A percentile compares a stretch with the other conserved stretches of the same genome.
Evolutionary conservation across 2,797 vertebrate genomes (phyloP).

Genomic region (Avahi laniger): DNA sequence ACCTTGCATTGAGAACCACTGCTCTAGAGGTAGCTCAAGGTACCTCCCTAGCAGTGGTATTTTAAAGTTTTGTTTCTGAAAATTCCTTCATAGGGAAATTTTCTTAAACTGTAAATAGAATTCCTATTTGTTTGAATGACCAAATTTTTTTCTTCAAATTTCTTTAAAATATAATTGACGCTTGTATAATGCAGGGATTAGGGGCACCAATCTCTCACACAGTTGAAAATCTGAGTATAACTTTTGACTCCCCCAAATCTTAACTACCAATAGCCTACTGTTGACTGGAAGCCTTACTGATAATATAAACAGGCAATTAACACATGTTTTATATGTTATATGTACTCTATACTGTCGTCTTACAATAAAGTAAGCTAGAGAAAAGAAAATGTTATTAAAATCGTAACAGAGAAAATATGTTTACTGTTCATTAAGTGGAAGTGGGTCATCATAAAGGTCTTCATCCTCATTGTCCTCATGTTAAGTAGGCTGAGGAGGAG

Average conservation of each 20-base stretch:
- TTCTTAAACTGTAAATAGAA: slow-evolving; percentile 28
- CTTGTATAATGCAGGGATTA: neutral
- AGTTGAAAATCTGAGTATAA: neutral
- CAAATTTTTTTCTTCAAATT: neutral
- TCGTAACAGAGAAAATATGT: neutral
- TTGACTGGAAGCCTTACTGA: neutral
- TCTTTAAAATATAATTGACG: slow-evolving; percentile 4
- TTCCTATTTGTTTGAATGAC: neutral
- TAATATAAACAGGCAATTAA: neutral
- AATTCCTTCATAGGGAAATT: neutral
- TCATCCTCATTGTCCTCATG: neutral
- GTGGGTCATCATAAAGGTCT: neutral
- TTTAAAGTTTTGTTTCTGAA: neutral
- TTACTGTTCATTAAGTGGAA: neutral
- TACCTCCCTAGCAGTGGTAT: neutral
- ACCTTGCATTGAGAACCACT: neutral
- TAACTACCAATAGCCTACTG: neutral
- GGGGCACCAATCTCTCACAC: neutral
- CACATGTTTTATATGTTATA: neutral
- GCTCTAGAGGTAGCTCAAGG: neutral
- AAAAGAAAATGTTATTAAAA: neutral
- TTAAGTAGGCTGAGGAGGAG: neutral
- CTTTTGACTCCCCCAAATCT: neutral
- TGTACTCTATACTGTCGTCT: neutral
- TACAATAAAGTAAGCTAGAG: neutral